Evolutionary conservation across 2,888 invertebrate genomes (phyloP).

Genomic region (Volucella bombylans): DNA sequence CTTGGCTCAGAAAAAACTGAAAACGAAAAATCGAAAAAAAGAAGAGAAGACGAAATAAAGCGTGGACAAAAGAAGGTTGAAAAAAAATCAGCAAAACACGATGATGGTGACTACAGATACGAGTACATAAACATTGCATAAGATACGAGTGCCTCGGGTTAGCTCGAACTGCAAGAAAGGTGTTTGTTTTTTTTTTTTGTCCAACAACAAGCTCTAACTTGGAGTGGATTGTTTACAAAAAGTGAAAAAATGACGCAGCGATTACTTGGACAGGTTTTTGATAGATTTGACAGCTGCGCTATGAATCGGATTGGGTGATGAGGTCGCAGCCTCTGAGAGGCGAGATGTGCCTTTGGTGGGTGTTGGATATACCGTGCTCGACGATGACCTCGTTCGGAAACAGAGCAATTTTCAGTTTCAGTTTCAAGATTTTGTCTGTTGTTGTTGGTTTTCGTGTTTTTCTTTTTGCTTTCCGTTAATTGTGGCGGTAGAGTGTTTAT

Average conservation of each 20-base stretch:
- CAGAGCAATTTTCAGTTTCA: conserved; percentile 34
- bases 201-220: too few relatives aligned
- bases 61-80: too few relatives aligned
- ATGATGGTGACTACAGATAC: conserved; percentile 21
- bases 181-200: conserved; percentile 9
- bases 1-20: conserved; percentile 53
- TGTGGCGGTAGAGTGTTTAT: conserved; percentile 18
- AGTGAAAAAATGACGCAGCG: conserved; percentile 18
- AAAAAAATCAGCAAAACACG: conserved; percentile 16
- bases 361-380: conserved; percentile 9
- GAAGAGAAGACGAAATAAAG: not conserved
- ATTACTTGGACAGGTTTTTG: conserved; percentile 10
- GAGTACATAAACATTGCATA: conserved; percentile 49
- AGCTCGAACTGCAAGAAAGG: conserved; percentile 24
- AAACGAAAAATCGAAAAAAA: conserved; percentile 13
- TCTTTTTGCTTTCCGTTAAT: conserved; percentile 1
- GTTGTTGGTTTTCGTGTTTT: not conserved
- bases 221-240: conserved; percentile 10
- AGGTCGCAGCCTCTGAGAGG: not conserved
- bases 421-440: not conserved
- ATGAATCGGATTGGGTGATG: conserved; percentile 19
- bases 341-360: not conserved
- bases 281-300: conserved; percentile 19
- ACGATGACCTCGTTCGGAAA: conserved; percentile 46
- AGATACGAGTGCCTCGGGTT: conserved; percentile 12